Percentiles rank a stretch among this genome's conserved stretches.
phyloP scores from a whole-genome alignment of 2,797 vertebrate genomes.

The Linurgus olivaceus region DNA sequence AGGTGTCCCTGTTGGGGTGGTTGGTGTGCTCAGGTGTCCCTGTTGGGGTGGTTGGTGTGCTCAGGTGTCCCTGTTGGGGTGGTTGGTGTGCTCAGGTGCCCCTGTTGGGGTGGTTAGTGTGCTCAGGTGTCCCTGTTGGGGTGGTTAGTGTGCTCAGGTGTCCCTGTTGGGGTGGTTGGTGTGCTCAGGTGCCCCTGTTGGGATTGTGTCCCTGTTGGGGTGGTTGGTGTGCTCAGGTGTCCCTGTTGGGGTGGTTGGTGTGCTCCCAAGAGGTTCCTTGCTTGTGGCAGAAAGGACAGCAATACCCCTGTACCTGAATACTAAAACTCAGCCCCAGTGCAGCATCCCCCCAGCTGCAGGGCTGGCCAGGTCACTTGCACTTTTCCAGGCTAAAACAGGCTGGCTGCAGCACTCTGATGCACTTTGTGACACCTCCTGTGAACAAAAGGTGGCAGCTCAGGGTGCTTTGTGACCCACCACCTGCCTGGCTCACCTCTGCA shows the following conservation, averaged over 20 bases:
- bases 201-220: rapidly evolving
- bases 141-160: not conserved
- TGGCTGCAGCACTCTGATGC: not conserved
- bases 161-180: rapidly evolving
- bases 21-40: rapidly evolving
- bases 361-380: not conserved
- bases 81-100: not conserved
- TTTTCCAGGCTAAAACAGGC: not conserved
- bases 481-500: not conserved
- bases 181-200: rapidly evolving
- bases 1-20: rapidly evolving
- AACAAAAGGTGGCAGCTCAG: not conserved
- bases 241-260: rapidly evolving
- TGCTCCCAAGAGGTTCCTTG: not conserved
- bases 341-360: not conserved
- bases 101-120: rapidly evolving
- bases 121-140: rapidly evolving
- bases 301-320: not conserved
- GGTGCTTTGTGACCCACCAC: not conserved
- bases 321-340: not conserved
- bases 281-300: not conserved
- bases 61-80: rapidly evolving
- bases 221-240: not conserved
- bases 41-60: not conserved
- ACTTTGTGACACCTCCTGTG: not conserved